Conservation (phyloP, 2,888 invertebrate genomes). For the Aricia artaxerxes region DNA sequence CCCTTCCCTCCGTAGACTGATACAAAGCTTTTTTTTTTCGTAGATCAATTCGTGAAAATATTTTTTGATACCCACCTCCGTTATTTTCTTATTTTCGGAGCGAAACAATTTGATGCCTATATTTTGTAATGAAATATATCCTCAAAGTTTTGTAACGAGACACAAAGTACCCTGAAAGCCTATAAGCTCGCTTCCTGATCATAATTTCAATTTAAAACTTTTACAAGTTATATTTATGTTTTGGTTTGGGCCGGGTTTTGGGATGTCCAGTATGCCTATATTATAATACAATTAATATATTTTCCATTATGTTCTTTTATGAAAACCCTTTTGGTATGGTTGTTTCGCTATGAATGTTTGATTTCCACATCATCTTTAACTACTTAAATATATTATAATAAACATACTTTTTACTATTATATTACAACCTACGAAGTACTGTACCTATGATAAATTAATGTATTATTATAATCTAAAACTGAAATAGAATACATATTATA, state of each 20-base stretch:
- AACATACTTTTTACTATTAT: too few species aligned
- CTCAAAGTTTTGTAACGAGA: background rate
- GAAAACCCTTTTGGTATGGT: background rate
- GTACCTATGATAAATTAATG: too few species aligned
- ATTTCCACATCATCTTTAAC: background rate
- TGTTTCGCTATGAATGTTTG: background rate
- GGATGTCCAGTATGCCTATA: background rate
- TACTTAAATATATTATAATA: background rate
- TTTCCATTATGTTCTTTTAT: background rate
- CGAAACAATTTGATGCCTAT: conserved; percentile 4
- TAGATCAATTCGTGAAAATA: too few species aligned
- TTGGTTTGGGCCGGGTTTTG: conserved; percentile 6
- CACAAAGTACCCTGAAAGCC: conserved; percentile 21
- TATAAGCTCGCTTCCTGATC: conserved; percentile 28
- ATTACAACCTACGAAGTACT: too few species aligned
- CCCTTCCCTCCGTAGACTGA: too few species aligned
- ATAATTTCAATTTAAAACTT: conserved; percentile 67
- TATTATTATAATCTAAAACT: too few species aligned
- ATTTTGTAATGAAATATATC: conserved; percentile 21
- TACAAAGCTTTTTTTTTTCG: too few species aligned
- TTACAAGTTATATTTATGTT: conserved; percentile 39
- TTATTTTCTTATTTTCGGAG: background rate
- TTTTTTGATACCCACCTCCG: too few species aligned
- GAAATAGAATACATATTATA: too few species aligned
- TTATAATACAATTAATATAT: conserved; percentile 9